These are phyloP conservation scores for Chloroceryle amazona DNA, from an alignment of 2,797 vertebrate species.

Conservation along the genomic window DNA sequence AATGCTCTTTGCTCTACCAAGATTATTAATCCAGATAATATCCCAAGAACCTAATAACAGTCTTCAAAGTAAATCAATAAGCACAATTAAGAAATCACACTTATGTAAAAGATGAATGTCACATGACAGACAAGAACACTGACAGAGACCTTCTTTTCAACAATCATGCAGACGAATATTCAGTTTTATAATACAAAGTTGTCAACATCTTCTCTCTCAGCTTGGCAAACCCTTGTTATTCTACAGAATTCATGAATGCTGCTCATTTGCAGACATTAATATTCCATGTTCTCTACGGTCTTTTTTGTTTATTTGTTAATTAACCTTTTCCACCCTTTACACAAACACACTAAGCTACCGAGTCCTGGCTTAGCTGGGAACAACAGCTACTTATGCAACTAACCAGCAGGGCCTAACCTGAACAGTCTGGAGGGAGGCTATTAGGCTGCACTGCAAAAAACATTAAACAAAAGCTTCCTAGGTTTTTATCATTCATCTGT, in stretches of 20 bases:
- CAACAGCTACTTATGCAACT: conserved; percentile 33
- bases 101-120: background rate
- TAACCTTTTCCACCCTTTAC: background rate
- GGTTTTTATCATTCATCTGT: conserved; percentile 28
- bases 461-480: conserved; percentile 36
- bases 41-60: background rate
- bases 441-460: conserved; percentile 16
- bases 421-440: background rate
- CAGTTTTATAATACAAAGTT: background rate
- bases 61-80: background rate
- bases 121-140: background rate
- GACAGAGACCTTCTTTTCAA: background rate
- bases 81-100: background rate
- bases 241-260: background rate
- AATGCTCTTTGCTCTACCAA: background rate
- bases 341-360: background rate
- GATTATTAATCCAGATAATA: background rate
- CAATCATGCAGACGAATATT: background rate
- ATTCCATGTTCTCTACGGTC: background rate
- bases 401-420: background rate
- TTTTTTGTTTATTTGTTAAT: conserved; percentile 14
- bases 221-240: background rate
- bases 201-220: background rate
- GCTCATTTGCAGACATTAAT: background rate
- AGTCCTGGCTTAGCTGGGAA: background rate